Evolutionary conservation across 2,113 vertebrate genomes (phyloP), one percentile per base, ranked within the genome.

Genomic region (Pangasianodon gigas): DNA sequence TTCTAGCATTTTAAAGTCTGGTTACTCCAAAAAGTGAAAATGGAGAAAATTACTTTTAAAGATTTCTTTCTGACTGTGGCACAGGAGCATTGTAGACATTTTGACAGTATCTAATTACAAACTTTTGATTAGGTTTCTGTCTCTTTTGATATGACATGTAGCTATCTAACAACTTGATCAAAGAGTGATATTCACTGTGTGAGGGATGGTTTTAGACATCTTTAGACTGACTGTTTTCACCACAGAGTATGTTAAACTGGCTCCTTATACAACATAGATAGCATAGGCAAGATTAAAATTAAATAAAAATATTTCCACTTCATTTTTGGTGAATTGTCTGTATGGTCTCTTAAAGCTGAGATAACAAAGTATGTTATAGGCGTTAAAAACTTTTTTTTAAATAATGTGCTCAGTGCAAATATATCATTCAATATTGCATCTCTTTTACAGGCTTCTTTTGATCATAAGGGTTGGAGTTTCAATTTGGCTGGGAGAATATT

Each of bases 401-500:
- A 48, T 44, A 21, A 41, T 21, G 2, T 86, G 21, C 67, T 41
- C 19, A 71, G 19, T 11, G n/a, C 24, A 56, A 86, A 69, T 52
- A 14, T 52, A 32, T 1, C 14, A 81, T 81, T 52, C 79, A n/a
- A 6, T 6, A 54, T 52, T 81, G 10, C 19, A 77, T 77, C 37
- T 46, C 14, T 83, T 24, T 83, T 58, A 56, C 51, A 56, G 80
- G 21, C 9, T 5, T 32, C 41, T 77, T 46, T 77, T 7, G 58
- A 5, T 60, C 19, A 58, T 11, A 41, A 44, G 29, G 26, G 16
- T 86, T 71, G 46, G 65, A 54, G 44, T 29, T 32, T 26, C 13
- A 32, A 41, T 62, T 88, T 52, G 58, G 74, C 46, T 56, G n/a
- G 52, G 3, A 24, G 48, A 69, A 90, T 77, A 93, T 94, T 84